Percentiles rank a stretch among this genome's conserved stretches.
Evolutionary conservation across 37 sponge, comb jelly and placozoan species (phyloP).

Genomic region (Ephydatia muelleri): DNA sequence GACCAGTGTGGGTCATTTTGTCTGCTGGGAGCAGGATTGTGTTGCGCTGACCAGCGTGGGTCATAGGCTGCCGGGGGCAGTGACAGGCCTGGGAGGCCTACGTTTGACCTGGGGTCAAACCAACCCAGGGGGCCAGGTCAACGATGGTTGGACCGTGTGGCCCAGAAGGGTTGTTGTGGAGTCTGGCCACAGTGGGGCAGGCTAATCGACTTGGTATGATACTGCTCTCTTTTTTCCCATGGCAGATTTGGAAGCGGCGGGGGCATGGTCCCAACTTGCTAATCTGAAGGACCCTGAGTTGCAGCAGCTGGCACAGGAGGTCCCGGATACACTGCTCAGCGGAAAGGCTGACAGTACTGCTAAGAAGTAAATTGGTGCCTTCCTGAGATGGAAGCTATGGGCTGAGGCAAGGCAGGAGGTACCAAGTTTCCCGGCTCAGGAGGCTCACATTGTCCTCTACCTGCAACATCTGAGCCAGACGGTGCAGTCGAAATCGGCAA

Average conservation of each 20-base stretch:
- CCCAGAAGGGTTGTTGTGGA: background rate
- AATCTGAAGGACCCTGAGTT: slow-evolving; percentile 16
- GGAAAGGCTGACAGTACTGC: background rate
- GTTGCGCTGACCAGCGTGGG: background rate
- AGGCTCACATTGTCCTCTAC: background rate
- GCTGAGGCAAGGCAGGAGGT: background rate
- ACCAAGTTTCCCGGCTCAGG: background rate
- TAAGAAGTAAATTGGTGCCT: slow-evolving; percentile 14
- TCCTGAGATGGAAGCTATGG: slow-evolving; percentile 4
- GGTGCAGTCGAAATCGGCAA: too few relatives aligned
- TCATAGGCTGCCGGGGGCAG: background rate
- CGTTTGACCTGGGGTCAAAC: background rate
- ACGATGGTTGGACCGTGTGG: too few relatives aligned
- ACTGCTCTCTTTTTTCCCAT: background rate
- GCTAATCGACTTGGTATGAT: background rate
- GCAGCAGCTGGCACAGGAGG: background rate
- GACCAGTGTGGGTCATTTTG: background rate
- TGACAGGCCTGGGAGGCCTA: background rate
- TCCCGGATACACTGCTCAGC: background rate
- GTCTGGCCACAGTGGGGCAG: background rate
- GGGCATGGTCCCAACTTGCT: background rate
- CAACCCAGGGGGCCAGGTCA: background rate
- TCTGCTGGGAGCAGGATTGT: background rate
- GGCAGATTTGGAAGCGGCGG: background rate
- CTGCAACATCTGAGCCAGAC: too few relatives aligned